Percentiles rank a stretch among this genome's conserved stretches.
Conservation (phyloP, 2,797 vertebrate species). For the Cirrhinus molitorella region DNA sequence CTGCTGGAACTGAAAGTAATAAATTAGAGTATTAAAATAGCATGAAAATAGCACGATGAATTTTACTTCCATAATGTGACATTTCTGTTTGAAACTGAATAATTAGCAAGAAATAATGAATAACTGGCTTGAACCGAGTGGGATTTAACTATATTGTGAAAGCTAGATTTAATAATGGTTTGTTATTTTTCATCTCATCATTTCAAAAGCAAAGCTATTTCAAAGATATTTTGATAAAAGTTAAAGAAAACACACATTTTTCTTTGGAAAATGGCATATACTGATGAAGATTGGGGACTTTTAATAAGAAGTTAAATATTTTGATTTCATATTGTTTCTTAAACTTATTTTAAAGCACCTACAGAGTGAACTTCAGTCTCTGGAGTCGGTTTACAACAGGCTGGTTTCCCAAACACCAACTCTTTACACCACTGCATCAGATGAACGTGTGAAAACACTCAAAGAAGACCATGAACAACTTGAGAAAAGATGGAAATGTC, state of each 20-base stretch:
- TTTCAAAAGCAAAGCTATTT: neutral
- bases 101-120: no score
- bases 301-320: neutral
- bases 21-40: no score
- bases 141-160: no score
- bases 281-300: neutral
- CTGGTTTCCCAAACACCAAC: conserved; percentile 78
- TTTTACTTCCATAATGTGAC: neutral
- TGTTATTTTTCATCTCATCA: neutral
- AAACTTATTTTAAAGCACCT: conserved; percentile 76
- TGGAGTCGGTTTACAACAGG: conserved; percentile 72
- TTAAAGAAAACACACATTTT: no score
- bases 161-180: neutral
- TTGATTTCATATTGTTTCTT: neutral
- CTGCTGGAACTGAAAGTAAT: conserved; percentile 86
- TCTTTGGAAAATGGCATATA: no score
- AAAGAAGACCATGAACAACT: conserved; percentile 81
- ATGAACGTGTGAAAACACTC: conserved; percentile 77
- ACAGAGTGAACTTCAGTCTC: conserved; percentile 78
- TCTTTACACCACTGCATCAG: conserved; percentile 81
- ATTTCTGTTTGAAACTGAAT: no score
- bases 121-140: no score
- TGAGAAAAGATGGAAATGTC: conserved; percentile 78
- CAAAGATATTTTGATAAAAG: neutral
- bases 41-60: neutral